Conservation (phyloP, 2,113 vertebrate genomes). For the Calidris pygmaea region DNA sequence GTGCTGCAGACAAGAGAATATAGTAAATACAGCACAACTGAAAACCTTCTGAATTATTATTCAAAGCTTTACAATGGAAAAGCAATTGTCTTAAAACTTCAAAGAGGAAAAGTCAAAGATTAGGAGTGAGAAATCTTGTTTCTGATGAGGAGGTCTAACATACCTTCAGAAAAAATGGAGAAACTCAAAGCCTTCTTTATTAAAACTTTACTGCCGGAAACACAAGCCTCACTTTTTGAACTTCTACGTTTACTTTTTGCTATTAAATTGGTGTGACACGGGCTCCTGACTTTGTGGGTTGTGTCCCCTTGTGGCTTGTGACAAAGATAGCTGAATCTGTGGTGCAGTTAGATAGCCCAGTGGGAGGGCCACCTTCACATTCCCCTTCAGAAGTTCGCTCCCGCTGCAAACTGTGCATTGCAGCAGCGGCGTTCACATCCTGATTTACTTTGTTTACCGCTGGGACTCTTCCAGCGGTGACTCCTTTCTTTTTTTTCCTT, state of each 20-base stretch:
- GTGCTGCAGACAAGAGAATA: neutral
- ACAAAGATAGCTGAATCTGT: neutral
- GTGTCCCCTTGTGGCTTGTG: slow-evolving; percentile 24
- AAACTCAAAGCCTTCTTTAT: neutral
- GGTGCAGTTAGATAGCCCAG: neutral
- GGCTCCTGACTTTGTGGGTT: slow-evolving; percentile 30
- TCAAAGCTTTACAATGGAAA: neutral
- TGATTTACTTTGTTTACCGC: slow-evolving; percentile 49
- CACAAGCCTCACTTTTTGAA: slow-evolving; percentile 45
- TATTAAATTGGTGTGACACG: neutral
- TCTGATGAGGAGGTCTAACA: neutral
- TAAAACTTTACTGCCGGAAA: slow-evolving; percentile 15
- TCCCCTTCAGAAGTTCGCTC: slow-evolving; percentile 38
- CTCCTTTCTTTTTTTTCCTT: neutral
- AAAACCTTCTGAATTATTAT: neutral
- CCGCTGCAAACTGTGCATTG: neutral
- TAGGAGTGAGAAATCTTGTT: neutral
- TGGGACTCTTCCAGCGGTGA: slow-evolving; percentile 25
- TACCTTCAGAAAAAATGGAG: neutral
- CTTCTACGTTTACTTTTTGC: slow-evolving; percentile 3
- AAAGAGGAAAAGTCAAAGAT: neutral
- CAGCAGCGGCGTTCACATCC: neutral
- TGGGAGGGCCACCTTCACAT: slow-evolving; percentile 49
- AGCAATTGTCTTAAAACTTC: neutral
- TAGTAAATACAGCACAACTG: neutral